These are phyloP conservation scores for Orycteropus afer DNA, from an alignment of 2,113 vertebrate genomes.

Conservation along the genomic window DNA sequence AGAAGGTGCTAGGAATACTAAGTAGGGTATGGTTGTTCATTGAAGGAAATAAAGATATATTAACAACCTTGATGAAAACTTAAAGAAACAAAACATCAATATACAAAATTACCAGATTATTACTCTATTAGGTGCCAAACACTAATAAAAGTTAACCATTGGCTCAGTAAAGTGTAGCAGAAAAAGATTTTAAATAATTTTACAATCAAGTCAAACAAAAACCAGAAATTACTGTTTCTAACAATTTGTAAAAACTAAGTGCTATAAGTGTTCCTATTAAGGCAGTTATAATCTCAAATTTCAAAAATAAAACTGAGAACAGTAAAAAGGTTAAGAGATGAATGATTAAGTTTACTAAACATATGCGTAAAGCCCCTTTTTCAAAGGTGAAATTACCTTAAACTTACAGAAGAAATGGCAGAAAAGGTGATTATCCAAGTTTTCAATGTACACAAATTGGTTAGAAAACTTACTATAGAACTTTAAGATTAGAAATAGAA, in stretches of 20 bases:
- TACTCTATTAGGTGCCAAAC: background rate
- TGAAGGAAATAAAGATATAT: conserved; percentile 17
- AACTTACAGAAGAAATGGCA: background rate
- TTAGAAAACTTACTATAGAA: background rate
- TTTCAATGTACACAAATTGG: background rate
- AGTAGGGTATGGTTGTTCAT: background rate
- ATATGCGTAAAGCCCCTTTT: background rate
- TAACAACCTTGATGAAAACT: background rate
- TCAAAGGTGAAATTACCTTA: background rate
- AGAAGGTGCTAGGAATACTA: background rate
- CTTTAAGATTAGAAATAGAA: background rate
- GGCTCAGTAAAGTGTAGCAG: background rate
- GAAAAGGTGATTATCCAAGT: background rate
- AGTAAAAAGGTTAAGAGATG: background rate
- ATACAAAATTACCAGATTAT: background rate
- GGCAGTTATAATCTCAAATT: background rate
- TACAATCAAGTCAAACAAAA: background rate
- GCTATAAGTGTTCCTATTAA: background rate
- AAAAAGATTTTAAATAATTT: background rate
- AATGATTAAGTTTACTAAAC: background rate
- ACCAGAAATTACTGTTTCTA: background rate
- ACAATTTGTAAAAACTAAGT: background rate
- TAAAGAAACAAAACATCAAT: conserved; percentile 22
- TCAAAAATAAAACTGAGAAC: conserved; percentile 32
- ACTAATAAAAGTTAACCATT: background rate